Evolutionary conservation across 2,888 invertebrate genomes (phyloP), one percentile per base, ranked within the genome.

Genomic region (Hipparchia semele): DNA sequence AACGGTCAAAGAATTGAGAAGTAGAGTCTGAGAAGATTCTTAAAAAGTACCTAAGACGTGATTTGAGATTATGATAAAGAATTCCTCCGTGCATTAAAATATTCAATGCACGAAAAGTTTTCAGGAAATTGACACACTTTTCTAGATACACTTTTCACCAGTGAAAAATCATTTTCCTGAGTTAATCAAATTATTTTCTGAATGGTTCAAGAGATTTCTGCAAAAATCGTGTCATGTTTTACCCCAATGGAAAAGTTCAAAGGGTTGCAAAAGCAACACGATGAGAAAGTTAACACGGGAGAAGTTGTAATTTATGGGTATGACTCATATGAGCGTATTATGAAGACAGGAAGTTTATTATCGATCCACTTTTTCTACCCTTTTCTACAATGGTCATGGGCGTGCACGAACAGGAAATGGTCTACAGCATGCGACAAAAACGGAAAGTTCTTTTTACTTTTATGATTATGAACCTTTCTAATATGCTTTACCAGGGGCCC

Each of bases 371-470:
- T 46, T 62, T 62, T 62, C 62, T 9, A 49, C 8, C 45, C 13
- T 9, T 62, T 13, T 62, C 46, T 62, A 13, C 39, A 60, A 12
- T 39, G 58, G 23, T 58, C 58, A 58, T 58, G 59, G 46, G 62
- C 46, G 62, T 62, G 62, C 46, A 62, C 62, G 13, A 62, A 62
- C 62, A 62, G 62, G 62, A 62, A 62, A 62, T 45, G 45, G 6
- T 49, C 7, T 49, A 4, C 45, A n/a, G 12, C 2, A 45, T 13
- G 8, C 8, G 62, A 62, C 62, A 62, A 49, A 62, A 62, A 62
- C 13, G 61, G 46, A 62, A 62, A 62, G 46, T 62, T 62, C 12
- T n/a, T 45, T 23, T 61, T 61, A 10, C 60, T 45, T 39, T 61
- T 61, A 61, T 45, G 2, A 61, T 45, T n/a, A 45, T 13, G 13